Evolutionary conservation across 2,113 vertebrate genomes (phyloP).

Genomic region (Monarcha castaneiventris): DNA sequence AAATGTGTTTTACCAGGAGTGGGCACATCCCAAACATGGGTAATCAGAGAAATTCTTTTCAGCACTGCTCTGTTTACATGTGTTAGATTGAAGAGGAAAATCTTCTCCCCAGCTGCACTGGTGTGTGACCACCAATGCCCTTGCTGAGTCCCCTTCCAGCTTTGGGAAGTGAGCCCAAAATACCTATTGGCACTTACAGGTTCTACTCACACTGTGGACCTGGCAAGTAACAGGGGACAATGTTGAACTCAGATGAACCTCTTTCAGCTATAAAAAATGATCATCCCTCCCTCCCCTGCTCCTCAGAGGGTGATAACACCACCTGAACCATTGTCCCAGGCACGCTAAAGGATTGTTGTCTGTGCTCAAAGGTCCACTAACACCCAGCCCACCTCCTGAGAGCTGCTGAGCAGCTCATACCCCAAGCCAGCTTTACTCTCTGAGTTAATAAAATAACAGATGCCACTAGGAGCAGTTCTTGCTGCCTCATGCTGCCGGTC

Average conservation of each 20-base stretch:
- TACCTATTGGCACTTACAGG: not conserved
- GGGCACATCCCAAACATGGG: not conserved
- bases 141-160: not conserved
- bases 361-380: not conserved
- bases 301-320: not conserved
- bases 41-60: constrained; percentile 3
- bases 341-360: not conserved
- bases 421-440: not conserved
- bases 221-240: not conserved
- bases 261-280: not conserved
- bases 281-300: not conserved
- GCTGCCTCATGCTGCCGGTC: not conserved
- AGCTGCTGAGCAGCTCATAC: not conserved
- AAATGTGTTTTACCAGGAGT: constrained; percentile 1
- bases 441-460: not conserved
- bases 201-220: not conserved
- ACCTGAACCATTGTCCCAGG: not conserved
- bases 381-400: not conserved
- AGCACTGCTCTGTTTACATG: not conserved
- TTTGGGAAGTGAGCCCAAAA: not conserved
- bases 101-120: not conserved
- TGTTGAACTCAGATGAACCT: not conserved
- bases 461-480: not conserved
- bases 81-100: not conserved
- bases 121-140: not conserved